phyloP scores from a whole-genome alignment of 23 tunicate species.

The Ciona savignyi region DNA sequence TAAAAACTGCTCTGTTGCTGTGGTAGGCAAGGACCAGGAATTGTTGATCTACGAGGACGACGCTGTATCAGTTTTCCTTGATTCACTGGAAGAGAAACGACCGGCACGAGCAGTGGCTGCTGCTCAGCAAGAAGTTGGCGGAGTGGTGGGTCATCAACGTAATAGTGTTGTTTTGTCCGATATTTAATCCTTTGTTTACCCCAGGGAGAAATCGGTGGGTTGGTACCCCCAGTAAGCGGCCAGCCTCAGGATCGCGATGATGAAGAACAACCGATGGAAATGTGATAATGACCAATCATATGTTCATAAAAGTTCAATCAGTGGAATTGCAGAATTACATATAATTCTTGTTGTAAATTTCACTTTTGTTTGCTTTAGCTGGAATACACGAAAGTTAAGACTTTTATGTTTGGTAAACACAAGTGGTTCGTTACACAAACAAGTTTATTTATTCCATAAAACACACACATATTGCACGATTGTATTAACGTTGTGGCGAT shows the following conservation, averaged over 20 bases:
- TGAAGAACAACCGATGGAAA: slow-evolving; percentile 65
- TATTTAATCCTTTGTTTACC: not conserved
- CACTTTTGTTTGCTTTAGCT: no score
- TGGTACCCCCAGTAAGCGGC: slow-evolving; percentile 87
- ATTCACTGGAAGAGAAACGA: slow-evolving; percentile 56
- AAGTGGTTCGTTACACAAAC: no score
- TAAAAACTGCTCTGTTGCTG: slow-evolving; percentile 74
- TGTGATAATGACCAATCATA: no score
- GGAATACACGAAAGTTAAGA: no score
- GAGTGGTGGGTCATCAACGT: slow-evolving; percentile 10
- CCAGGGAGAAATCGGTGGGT: slow-evolving; percentile 29
- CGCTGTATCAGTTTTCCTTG: slow-evolving; percentile 55
- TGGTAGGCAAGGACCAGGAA: slow-evolving; percentile 78
- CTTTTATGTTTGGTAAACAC: no score
- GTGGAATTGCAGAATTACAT: no score
- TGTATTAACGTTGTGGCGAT: not conserved
- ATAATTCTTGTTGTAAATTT: no score
- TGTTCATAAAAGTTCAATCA: no score
- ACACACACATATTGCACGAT: not conserved
- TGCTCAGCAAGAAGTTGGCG: not conserved
- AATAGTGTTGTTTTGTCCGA: not conserved
- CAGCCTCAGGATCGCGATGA: slow-evolving; percentile 53
- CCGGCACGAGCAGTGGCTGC: slow-evolving; percentile 9
- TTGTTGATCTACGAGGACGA: slow-evolving; percentile 66
- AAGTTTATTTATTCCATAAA: no score